Evolutionary conservation across 2,797 vertebrate species (phyloP), one percentile per base, ranked within the genome.

Genomic region (Rhynchonycteris naso): DNA sequence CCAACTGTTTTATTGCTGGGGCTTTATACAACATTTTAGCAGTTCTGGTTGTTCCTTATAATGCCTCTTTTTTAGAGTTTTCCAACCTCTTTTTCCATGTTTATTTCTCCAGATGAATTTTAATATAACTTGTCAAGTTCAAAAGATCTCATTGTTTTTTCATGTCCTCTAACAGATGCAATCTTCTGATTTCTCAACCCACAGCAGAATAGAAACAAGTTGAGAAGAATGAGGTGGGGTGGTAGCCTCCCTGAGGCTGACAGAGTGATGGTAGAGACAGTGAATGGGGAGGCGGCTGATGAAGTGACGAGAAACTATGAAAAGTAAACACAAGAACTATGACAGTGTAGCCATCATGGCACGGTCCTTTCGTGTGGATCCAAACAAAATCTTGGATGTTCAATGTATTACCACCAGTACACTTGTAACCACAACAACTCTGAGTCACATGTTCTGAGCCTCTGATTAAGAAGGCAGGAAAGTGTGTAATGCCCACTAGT

Each of bases 401-500:
- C 91, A 83, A 72, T 54, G 35, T 52, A 52, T 86, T 85, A 81
- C 43, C 65, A 80, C 65, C 68, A 74, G 69, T 54, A 82, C 80
- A 81, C 58, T 84, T 9, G 74, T 28, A 93, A 95, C 97, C 96
- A 74, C 92, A 96, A n/a, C 50, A 96, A 35, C 47, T 61, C 90
- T 95, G 96, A 96, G 47, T 97, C 97, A 94, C 95, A 96, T 92
- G 63, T 88, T 86, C 97, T 95, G 26, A 94, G 89, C 82, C 85
- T 95, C 96, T 97, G 97, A 96, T 97, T 96, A 96, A 96, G 95
- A 96, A 95, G 85, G 72, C 79, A 78, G 61, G 95, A 88, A 96
- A 96, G 65, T 88, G 88, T 93, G 84, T 91, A 95, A 96, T 90
- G 93, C 4, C 85, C 88, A 92, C 84, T 72, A 63, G 75, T 76